Conservation (phyloP, 2,888 invertebrate genomes). For the Heliconius aoede region DNA sequence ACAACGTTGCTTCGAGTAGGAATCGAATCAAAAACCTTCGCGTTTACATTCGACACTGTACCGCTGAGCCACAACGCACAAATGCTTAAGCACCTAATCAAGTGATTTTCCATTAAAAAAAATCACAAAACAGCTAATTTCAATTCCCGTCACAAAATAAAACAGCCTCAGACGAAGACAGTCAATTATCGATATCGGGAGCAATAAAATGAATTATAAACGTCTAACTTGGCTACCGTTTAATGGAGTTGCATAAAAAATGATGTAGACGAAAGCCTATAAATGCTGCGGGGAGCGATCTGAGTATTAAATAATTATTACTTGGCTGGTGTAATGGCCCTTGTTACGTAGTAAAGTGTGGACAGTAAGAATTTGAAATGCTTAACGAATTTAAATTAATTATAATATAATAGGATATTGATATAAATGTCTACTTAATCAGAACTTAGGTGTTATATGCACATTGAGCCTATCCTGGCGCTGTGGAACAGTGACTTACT, state of each 20-base stretch:
- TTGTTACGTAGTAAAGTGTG: conserved; percentile 5
- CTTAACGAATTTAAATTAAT: background rate
- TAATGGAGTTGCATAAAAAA: conserved; percentile 44
- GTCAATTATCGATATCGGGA: conserved; percentile 16
- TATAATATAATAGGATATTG: background rate
- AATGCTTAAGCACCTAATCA: background rate
- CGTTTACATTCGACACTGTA: background rate
- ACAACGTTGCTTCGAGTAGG: background rate
- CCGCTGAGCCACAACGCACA: background rate
- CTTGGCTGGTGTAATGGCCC: conserved; percentile 19
- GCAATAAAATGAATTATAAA: conserved; percentile 31
- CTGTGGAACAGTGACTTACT: background rate
- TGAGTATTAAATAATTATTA: conserved; percentile 40
- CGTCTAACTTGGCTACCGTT: conserved; percentile 29
- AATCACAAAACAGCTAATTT: background rate
- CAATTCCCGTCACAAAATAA: conserved; percentile 19
- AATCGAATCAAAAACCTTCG: background rate
- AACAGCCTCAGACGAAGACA: conserved; percentile 8
- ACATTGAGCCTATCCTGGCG: background rate
- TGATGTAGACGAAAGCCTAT: conserved; percentile 36
- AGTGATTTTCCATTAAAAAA: background rate
- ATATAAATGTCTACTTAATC: background rate
- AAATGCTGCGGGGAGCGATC: conserved; percentile 34
- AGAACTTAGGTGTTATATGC: background rate
- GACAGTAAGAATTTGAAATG: conserved; percentile 3